A percentile compares a stretch with the other conserved stretches of the same genome.
phyloP scores from a whole-genome alignment of 2,113 vertebrate species.

The Eira barbara region DNA sequence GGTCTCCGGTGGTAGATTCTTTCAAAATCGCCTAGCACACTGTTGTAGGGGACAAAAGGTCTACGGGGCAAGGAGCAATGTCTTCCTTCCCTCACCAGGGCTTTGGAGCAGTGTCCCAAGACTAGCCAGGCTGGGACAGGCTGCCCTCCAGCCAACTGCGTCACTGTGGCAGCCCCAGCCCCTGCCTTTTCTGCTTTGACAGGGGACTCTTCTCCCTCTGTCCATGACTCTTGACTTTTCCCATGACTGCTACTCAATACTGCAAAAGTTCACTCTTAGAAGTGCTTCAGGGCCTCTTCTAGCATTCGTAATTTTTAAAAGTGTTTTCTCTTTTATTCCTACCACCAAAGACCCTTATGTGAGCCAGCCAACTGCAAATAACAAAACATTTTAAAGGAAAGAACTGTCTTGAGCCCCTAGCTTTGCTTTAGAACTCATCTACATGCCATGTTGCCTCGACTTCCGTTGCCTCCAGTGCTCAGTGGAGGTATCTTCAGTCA shows the following conservation, averaged over 20 bases:
- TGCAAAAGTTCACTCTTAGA: background rate
- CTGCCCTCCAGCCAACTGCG: fast-evolving
- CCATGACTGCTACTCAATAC: background rate
- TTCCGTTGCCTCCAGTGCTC: background rate
- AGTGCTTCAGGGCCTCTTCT: background rate
- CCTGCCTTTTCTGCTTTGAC: background rate
- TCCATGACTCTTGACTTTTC: background rate
- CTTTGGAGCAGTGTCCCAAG: fast-evolving
- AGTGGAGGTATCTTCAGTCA: background rate
- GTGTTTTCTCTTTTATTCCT: background rate
- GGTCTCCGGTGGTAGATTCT: background rate
- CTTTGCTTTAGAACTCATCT: background rate
- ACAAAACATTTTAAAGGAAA: background rate
- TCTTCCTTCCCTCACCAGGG: background rate
- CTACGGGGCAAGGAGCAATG: fast-evolving
- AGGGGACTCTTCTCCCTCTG: background rate
- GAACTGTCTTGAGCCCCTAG: background rate
- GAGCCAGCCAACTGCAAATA: background rate
- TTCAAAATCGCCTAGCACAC: background rate
- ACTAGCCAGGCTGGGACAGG: background rate
- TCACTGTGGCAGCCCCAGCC: background rate
- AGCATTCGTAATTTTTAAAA: background rate
- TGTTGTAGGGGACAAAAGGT: background rate
- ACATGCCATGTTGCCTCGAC: background rate
- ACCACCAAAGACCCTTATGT: background rate